phyloP scores from a whole-genome alignment of 2,888 invertebrate species.

The Mechanitis mazaeus region DNA sequence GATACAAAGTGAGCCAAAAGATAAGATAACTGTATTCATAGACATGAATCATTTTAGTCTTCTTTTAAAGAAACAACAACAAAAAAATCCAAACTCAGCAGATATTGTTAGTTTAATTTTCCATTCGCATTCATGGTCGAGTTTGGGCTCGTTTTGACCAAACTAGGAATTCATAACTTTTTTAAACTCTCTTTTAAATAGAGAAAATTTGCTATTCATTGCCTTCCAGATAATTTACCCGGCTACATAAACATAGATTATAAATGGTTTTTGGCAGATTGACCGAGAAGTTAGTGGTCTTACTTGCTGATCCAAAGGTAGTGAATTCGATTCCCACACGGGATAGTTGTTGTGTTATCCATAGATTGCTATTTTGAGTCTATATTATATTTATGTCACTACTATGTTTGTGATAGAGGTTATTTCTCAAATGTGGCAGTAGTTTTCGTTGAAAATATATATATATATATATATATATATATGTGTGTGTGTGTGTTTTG shows the following conservation, averaged over 20 bases:
- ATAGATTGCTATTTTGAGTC: no score
- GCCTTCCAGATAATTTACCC: constrained; percentile 48
- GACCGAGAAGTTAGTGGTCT: no score
- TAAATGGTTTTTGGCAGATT: neutral
- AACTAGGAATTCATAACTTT: constrained; percentile 23
- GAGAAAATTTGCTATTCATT: constrained; percentile 32
- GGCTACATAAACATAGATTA: constrained; percentile 18
- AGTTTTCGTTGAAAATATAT: no score
- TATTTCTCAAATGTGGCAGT: no score
- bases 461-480: no score
- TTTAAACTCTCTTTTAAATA: constrained; percentile 21
- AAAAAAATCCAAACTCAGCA: neutral
- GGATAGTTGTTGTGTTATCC: no score
- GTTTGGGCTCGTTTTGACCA: constrained; percentile 10
- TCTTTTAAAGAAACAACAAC: constrained; percentile 3
- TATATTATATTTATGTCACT: no score
- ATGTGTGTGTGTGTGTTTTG: no score
- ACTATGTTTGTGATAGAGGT: no score
- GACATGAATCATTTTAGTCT: neutral
- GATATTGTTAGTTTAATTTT: constrained; percentile 8
- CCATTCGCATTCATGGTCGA: constrained; percentile 15
- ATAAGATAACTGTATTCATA: neutral
- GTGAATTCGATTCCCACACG: no score
- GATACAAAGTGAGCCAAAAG: neutral
- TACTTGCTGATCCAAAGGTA: no score